Evolutionary conservation across 2,888 invertebrate species (phyloP), one percentile per base, ranked within the genome.

Genomic region (Lochmaea crataegi): DNA sequence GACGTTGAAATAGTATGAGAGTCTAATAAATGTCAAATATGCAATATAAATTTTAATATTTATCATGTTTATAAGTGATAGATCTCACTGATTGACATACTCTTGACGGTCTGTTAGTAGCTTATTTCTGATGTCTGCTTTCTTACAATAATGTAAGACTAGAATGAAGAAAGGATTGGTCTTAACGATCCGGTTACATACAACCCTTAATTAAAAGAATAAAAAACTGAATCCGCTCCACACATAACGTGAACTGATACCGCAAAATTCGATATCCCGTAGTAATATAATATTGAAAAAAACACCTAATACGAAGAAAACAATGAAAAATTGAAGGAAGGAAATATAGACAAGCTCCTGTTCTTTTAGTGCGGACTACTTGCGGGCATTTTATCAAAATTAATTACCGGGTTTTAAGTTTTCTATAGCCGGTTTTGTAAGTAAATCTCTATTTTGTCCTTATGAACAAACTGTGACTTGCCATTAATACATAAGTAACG

Each of bases 381-480:
- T 64, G 42, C 68, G 41, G 60, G 63, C 38, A 69, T 53, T 73
- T 70, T 65, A 77, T 84, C 84, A 84, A 85, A 84, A 85, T 83
- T 82, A 77, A 73, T 75, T 79, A 76, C 74, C 68, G 71, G 79
- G 83, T 83, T 85, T 85, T 84, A 82, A 82, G 82, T 83, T 84
- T 84, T 82, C 80, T 81, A 78, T 76, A 77, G 82, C 83, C 81
- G 80, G 83, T 48, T 69, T 83, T 86, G 85, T 85, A 86, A 86
- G 82, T 78, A 82, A 85, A 86, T 86, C 85, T 84, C 84, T 85
- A 85, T 86, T 86, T 86, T 86, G 85, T 86, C 81, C 84, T 84
- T 82, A 84, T 83, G 85, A 83, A 86, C 81, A 79, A 80, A 84
- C 83, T 87, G 86, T 87, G 86, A 87, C 86, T 83, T 80, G 81